Evolutionary conservation across 2,113 vertebrate species (phyloP).

Genomic region (Scomber scombrus): DNA sequence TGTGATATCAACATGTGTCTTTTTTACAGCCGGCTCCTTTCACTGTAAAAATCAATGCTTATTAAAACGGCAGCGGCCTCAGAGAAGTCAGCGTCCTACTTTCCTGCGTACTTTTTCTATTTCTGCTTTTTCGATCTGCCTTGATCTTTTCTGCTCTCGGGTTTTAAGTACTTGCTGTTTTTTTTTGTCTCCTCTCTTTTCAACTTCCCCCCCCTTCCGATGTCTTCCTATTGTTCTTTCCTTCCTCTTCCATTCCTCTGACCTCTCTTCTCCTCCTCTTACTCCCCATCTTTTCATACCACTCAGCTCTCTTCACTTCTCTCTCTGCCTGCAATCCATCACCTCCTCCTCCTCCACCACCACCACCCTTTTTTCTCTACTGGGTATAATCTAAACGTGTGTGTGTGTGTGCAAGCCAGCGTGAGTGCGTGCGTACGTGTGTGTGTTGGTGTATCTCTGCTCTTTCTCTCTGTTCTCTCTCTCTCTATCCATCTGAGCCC

Average conservation of each 20-base stretch:
- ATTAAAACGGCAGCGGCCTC: constrained; percentile 5
- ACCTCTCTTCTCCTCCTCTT: neutral
- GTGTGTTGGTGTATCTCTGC: constrained; percentile 32
- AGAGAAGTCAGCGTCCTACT: neutral
- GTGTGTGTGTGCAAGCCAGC: constrained; percentile 19
- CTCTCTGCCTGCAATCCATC: constrained; percentile 58
- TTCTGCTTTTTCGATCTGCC: neutral
- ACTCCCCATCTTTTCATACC: constrained; percentile 7
- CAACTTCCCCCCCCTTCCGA: too few species aligned
- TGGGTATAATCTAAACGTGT: constrained; percentile 44
- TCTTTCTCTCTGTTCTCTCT: constrained; percentile 17
- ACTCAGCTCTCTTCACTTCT: constrained; percentile 39
- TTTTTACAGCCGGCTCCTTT: constrained; percentile 26
- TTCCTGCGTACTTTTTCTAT: neutral
- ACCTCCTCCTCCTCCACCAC: constrained; percentile 31
- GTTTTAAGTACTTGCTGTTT: neutral
- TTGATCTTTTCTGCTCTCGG: neutral
- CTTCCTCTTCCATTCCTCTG: neutral
- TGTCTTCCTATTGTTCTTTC: neutral
- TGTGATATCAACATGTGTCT: constrained; percentile 29
- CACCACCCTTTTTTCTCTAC: constrained; percentile 5
- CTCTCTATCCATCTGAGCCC: constrained; percentile 36
- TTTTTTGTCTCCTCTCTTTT: neutral
- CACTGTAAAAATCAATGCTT: constrained; percentile 36
- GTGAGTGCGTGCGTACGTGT: constrained; percentile 24